These are phyloP conservation scores for Xiphophorus maculatus DNA, from an alignment of 2,113 vertebrate genomes.

Conservation along the genomic window DNA sequence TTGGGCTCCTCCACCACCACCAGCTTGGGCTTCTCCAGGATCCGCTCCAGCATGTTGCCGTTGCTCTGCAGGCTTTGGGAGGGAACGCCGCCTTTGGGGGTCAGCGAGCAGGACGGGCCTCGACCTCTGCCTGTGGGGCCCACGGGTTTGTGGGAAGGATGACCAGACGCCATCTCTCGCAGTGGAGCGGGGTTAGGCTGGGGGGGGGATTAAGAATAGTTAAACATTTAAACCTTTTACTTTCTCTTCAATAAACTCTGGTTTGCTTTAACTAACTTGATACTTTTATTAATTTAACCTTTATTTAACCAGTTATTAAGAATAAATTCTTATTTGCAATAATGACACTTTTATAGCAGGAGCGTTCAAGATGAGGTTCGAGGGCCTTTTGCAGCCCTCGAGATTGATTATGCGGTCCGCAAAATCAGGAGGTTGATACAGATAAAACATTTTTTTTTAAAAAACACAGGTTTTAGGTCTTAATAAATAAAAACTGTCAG, in stretches of 20 bases:
- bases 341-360: background rate
- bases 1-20: constrained; percentile 91
- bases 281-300: background rate
- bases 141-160: constrained; percentile 18
- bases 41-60: constrained; percentile 65
- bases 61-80: constrained; percentile 23
- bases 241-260: background rate
- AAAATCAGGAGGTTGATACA: no score
- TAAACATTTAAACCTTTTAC: background rate
- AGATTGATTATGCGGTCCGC: no score
- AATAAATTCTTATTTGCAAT: no score
- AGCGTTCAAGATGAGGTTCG: no score
- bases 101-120: constrained; percentile 9
- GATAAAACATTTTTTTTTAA: no score
- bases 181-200: constrained; percentile 39
- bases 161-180: constrained; percentile 42
- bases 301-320: no score
- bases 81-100: background rate
- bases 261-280: background rate
- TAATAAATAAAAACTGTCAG: no score
- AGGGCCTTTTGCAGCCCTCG: no score
- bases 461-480: no score
- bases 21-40: constrained; percentile 80
- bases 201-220: background rate
- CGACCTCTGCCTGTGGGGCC: constrained; percentile 6